These are phyloP conservation scores for Parascotia fuliginaria DNA, from an alignment of 2,888 invertebrate genomes.

Conservation along the genomic window DNA sequence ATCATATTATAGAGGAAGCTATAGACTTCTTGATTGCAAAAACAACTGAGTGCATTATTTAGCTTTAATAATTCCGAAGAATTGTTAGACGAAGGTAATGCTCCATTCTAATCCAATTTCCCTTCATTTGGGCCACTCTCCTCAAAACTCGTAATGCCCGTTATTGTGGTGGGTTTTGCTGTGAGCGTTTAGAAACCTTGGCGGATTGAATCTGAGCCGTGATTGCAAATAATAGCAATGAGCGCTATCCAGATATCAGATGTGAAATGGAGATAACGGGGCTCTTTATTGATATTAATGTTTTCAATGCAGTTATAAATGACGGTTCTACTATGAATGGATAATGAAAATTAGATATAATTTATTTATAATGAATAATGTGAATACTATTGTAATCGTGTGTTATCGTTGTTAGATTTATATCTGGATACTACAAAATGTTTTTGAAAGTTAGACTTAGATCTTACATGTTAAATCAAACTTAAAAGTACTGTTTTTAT, in stretches of 20 bases:
- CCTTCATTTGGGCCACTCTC: slow-evolving; percentile 13
- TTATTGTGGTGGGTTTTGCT: slow-evolving; percentile 50
- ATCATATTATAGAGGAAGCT: not conserved
- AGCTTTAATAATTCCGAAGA: not conserved
- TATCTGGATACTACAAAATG: too few relatives aligned
- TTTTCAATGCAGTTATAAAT: slow-evolving; percentile 29
- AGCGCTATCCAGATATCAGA: slow-evolving; percentile 33
- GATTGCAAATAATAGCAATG: slow-evolving; percentile 59
- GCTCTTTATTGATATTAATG: slow-evolving; percentile 53
- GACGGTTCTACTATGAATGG: slow-evolving; percentile 15
- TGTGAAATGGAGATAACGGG: slow-evolving; percentile 45
- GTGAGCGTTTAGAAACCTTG: slow-evolving; percentile 52
- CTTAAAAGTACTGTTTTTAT: too few relatives aligned
- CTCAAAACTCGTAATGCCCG: slow-evolving; percentile 39
- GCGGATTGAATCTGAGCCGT: slow-evolving; percentile 66
- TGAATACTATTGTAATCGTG: too few relatives aligned
- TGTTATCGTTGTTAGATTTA: too few relatives aligned
- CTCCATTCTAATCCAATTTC: not conserved
- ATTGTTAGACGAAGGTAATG: not conserved
- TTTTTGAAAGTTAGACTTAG: too few relatives aligned
- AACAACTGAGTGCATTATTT: not conserved
- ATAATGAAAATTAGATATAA: slow-evolving; percentile 8
- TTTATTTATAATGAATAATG: too few relatives aligned
- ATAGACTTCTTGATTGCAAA: not conserved
- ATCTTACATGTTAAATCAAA: too few relatives aligned